Base-by-base conservation (phyloP, 2,888 invertebrate species). In the Tetramorium bicarinatum region DNA sequence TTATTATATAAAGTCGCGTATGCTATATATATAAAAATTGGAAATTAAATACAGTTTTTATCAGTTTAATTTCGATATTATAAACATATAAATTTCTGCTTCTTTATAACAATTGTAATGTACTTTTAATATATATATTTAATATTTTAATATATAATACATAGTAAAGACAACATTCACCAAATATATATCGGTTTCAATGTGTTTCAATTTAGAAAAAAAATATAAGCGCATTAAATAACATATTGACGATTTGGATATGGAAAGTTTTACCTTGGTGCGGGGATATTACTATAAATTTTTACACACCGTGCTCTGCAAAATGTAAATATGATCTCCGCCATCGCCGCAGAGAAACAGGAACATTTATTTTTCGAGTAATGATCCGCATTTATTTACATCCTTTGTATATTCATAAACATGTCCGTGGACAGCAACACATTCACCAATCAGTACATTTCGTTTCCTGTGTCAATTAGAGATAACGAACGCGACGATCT, bases 321-420 rank as follows among this genome's bases (percentile, higher is more conserved):
- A 47, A 79, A 61, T 80, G 72, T 80, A 80, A 80, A 80, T 71
- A 79, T 71, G 56, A 56, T 49, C 47, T 47, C 56, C 59, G 34
- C 44, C 15, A 13, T 64, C 47, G 13, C 15, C 67, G 15, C n/a
- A n/a, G 69, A 34, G 44, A 59, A 80, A 72, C 38, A 72, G 79
- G 59, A 80, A 44, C 79, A 61, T 49, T 80, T 18, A 80, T 72
- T 71, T 80, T 15, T 18, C 47, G 18, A 47, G 72, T 72, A 80
- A 80, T 80, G 72, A 80, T 61, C 38, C 47, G 47, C 47, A 47
- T 72, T 80, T 80, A 80, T 80, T 80, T 80, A 72, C 79, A 80
- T 80, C 13, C 59, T 38, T 80, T 72, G 79, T 80, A 72, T 80
- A 80, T 80, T 80, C 59, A 80, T 80, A 80, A 80, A 72, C 25